phyloP scores from a whole-genome alignment of 2,113 vertebrate genomes.

The Cyprinodon variegatus region DNA sequence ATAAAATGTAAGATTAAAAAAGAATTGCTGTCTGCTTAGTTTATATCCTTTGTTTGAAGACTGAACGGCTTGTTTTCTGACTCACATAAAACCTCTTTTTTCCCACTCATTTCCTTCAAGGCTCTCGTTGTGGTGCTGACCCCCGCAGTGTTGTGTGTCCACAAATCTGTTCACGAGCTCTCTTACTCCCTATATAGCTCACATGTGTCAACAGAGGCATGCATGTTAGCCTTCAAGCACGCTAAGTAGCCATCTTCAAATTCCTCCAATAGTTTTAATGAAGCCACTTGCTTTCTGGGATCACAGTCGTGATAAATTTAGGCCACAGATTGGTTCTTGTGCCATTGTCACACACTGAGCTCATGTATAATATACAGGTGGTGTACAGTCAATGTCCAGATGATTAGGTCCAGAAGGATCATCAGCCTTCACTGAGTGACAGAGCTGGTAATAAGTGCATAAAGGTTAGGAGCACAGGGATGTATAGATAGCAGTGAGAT shows the following conservation, averaged over 20 bases:
- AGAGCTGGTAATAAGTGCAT: slow-evolving; percentile 34
- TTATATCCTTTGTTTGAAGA: slow-evolving; percentile 30
- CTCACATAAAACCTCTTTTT: slow-evolving; percentile 37
- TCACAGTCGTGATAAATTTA: slow-evolving; percentile 67
- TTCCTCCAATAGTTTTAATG: slow-evolving; percentile 62
- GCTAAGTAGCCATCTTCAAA: slow-evolving; percentile 52
- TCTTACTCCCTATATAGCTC: slow-evolving; percentile 35
- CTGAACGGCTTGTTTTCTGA: slow-evolving; percentile 43
- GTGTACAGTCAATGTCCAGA: slow-evolving; percentile 30
- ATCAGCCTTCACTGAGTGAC: slow-evolving; percentile 37
- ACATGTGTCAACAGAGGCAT: slow-evolving; percentile 49
- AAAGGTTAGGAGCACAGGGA: slow-evolving; percentile 26
- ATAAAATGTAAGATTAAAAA: too few relatives aligned
- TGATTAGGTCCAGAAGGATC: slow-evolving; percentile 50
- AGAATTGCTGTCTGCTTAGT: slow-evolving; percentile 21
- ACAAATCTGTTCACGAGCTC: slow-evolving; percentile 36
- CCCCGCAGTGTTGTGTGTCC: slow-evolving; percentile 48
- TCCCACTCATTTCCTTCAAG: slow-evolving; percentile 39
- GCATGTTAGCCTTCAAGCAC: slow-evolving; percentile 43
- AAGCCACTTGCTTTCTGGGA: slow-evolving; percentile 47
- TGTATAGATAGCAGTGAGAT: slow-evolving; percentile 39
- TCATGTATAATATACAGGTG: slow-evolving; percentile 19
- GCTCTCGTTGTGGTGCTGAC: slow-evolving; percentile 24
- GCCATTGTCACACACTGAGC: slow-evolving; percentile 45
- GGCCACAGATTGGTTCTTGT: slow-evolving; percentile 50